Evolutionary conservation across 1,140 invertebrate species (phyloP).

Genomic region (Drosophila busckii): DNA sequence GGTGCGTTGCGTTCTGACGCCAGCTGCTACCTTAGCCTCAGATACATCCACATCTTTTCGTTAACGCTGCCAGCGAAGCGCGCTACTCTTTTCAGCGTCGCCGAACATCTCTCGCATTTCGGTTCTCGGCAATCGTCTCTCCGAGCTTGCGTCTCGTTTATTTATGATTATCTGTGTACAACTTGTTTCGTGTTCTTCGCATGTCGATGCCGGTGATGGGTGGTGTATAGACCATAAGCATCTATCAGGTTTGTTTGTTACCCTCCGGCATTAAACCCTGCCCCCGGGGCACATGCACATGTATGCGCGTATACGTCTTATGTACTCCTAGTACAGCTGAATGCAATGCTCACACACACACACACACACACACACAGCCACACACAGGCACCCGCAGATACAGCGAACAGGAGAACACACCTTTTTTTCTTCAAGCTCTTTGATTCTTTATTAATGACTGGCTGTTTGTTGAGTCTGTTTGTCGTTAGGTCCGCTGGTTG

Average conservation of each 20-base stretch:
- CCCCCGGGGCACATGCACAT: constrained; percentile 55
- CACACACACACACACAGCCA: constrained; percentile 12
- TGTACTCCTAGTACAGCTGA: background rate
- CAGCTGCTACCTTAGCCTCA: background rate
- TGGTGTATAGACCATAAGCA: constrained; percentile 49
- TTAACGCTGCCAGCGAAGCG: background rate
- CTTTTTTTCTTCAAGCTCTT: constrained; percentile 14
- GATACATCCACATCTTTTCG: background rate
- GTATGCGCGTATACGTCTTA: constrained; percentile 15
- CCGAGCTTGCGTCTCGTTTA: constrained; percentile 58
- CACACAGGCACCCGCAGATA: constrained; percentile 1
- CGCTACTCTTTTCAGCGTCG: constrained; percentile 11
- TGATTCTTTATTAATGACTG: constrained; percentile 58
- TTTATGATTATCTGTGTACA: constrained; percentile 77
- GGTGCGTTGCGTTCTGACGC: constrained; percentile 1
- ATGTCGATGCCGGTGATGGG: constrained; percentile 69
- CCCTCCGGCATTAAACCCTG: constrained; percentile 61
- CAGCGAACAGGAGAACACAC: constrained; percentile 28
- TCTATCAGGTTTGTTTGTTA: constrained; percentile 59
- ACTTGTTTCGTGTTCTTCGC: constrained; percentile 75
- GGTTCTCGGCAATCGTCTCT: constrained; percentile 6
- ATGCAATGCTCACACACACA: constrained; percentile 16
- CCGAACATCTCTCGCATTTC: constrained; percentile 6
- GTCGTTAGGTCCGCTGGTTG: background rate
- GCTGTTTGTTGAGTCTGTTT: constrained; percentile 47